Percentiles rank a stretch among this genome's conserved stretches.
Evolutionary conservation across 2,888 invertebrate genomes (phyloP).

Genomic region (Ophion ventricosus): DNA sequence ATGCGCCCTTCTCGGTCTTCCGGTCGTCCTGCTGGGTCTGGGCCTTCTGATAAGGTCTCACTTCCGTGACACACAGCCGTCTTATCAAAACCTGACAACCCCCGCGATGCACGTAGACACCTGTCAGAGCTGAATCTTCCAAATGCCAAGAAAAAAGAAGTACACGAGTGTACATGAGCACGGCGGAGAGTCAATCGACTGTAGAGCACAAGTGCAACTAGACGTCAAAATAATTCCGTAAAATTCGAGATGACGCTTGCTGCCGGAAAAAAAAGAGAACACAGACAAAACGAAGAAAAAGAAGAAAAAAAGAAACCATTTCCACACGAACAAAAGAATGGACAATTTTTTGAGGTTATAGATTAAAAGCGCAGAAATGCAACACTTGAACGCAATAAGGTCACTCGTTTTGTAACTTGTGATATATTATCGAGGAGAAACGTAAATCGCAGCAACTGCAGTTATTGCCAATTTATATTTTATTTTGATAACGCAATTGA

Average conservation of each 20-base stretch:
- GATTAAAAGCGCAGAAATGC: background rate
- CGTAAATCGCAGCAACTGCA: conserved; percentile 70
- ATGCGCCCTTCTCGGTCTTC: conserved; percentile 86
- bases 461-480: conserved; percentile 81
- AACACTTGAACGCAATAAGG: background rate
- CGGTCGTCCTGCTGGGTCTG: conserved; percentile 85
- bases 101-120: conserved; percentile 75
- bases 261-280: background rate
- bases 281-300: background rate
- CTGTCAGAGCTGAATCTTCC: conserved; percentile 78
- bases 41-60: conserved; percentile 85
- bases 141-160: conserved; percentile 11
- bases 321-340: background rate
- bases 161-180: conserved; percentile 29
- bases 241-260: background rate
- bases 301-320: conserved; percentile 1
- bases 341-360: background rate
- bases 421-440: conserved; percentile 62
- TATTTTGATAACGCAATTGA: conserved; percentile 77
- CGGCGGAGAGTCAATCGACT: conserved; percentile 29
- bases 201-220: conserved; percentile 43
- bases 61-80: conserved; percentile 83
- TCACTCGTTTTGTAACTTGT: conserved; percentile 60
- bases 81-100: conserved; percentile 73
- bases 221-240: background rate